Evolutionary conservation across 2,797 vertebrate species (phyloP), one percentile per base, ranked within the genome.

Genomic region (Dermochelys coriacea): DNA sequence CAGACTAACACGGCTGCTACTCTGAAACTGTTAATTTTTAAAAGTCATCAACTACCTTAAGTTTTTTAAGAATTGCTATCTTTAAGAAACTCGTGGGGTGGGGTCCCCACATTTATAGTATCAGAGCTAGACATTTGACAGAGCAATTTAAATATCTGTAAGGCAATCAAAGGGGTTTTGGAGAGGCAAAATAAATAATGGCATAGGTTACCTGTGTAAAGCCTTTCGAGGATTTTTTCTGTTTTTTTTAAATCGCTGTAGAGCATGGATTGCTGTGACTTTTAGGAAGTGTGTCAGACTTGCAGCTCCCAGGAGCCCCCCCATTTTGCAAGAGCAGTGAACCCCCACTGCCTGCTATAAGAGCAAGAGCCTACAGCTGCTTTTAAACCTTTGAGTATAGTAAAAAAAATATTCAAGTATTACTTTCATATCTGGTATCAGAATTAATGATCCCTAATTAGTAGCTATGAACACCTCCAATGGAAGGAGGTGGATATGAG

Each of bases 291-390:
- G 80, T 23, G 74, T 84, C 59, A 86, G 2, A 2, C 49, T 49
- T 16, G 2, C 11, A 25, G 41, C 74, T 57, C 29, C 86, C 9
- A 10, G 12, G 10, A 18, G 4, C 64, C 2, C 21, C 19, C 80
- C 14, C 1, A 5, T 0, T 57, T 79, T 89, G 54, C 45, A 86
- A 1, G 0, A 27, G 0, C 12, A 19, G 21, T 15, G 31, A 34
- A 78, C 84, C 64, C 86, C 82, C 0, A 1, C 21, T 54, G 8
- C 15, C 49, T 2, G 71, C 11, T 3, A 57, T 50, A 91, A 90
- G 37, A 2, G 82, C 83, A 84, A 49, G 34, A 16, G 54, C 15
- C 1, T 59, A 9, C 0, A 4, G 4, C 2, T 78, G 19, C 14
- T 87, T 89, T 75, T n/a, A 51, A 93, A 82, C 4, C 77, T 49